Evolutionary conservation across 92 coral and sea anemone species (phyloP).

Genomic region (Porites evermanni): DNA sequence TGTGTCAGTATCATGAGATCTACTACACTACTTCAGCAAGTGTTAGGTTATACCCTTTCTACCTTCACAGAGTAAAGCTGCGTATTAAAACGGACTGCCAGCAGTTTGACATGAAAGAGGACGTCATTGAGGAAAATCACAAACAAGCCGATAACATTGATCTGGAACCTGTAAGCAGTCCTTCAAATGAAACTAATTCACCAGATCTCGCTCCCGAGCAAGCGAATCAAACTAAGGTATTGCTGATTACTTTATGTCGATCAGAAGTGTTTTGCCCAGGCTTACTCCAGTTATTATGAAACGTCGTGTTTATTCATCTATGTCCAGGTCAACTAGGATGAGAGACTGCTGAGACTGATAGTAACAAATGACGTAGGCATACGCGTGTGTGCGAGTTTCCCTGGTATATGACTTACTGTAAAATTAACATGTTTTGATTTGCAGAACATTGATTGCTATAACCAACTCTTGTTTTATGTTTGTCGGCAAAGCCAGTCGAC

Average conservation of each 20-base stretch:
- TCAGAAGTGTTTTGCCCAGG: not conserved
- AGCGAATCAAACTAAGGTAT: not conserved
- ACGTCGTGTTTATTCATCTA: too few relatives aligned
- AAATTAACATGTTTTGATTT: too few relatives aligned
- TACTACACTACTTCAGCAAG: not conserved
- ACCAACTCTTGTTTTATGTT: too few relatives aligned
- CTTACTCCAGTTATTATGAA: too few relatives aligned
- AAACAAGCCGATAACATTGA: constrained; percentile 10
- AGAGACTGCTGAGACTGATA: too few relatives aligned
- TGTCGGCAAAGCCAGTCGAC: not conserved
- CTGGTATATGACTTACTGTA: too few relatives aligned
- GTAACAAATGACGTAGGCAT: too few relatives aligned
- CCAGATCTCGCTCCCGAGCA: not conserved
- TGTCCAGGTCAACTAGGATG: too few relatives aligned
- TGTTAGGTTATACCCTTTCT: not conserved
- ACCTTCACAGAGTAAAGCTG: constrained; percentile 80
- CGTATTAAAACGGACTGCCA: constrained; percentile 92
- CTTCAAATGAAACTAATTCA: constrained; percentile 30
- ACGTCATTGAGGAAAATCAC: constrained; percentile 39
- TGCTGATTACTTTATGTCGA: not conserved
- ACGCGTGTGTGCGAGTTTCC: too few relatives aligned
- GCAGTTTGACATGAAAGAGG: constrained; percentile 86
- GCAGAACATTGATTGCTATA: too few relatives aligned
- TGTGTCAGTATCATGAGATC: too few relatives aligned
- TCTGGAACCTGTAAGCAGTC: constrained; percentile 28